Evolutionary conservation across 1,140 invertebrate species (phyloP).

Genomic region (Agrilus planipennis): DNA sequence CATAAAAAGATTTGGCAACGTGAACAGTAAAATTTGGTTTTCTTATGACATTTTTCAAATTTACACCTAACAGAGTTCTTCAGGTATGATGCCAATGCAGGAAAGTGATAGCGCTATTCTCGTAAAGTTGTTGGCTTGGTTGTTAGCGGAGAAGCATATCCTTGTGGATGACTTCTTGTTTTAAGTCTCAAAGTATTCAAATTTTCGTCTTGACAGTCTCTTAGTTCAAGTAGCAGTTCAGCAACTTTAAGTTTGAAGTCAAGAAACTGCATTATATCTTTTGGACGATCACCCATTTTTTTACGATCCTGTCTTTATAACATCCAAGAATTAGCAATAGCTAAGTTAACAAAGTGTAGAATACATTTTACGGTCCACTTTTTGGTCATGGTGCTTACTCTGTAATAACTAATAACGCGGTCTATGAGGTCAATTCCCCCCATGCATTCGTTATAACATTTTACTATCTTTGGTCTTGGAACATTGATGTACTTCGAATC

Average conservation of each 20-base stretch:
- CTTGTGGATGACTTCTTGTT: too few species aligned
- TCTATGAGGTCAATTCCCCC: constrained; percentile 12
- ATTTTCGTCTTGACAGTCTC: too few species aligned
- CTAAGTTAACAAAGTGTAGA: constrained; percentile 11
- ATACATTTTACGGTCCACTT: constrained; percentile 11
- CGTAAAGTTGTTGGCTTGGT: too few species aligned
- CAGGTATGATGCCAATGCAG: too few species aligned
- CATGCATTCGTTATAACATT: constrained; percentile 8
- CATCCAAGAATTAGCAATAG: constrained; percentile 9
- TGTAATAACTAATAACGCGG: constrained; percentile 10
- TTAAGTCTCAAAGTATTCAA: too few species aligned
- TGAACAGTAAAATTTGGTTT: too few species aligned
- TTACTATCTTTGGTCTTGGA: constrained; percentile 25
- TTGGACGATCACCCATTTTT: neutral
- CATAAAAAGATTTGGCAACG: too few species aligned
- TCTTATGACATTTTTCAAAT: too few species aligned
- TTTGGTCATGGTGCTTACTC: constrained; percentile 6
- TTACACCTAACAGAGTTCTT: too few species aligned
- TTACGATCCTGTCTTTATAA: constrained; percentile 7
- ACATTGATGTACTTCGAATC: constrained; percentile 25
- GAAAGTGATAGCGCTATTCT: too few species aligned
- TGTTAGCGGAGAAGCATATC: too few species aligned
- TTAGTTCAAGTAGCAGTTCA: too few species aligned
- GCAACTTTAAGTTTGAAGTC: constrained; percentile 6
- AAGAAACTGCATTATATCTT: neutral